Percentiles rank a stretch among this genome's conserved stretches.
Conservation (phyloP, 1,140 invertebrate genomes). For the Cotesia chilonis region DNA sequence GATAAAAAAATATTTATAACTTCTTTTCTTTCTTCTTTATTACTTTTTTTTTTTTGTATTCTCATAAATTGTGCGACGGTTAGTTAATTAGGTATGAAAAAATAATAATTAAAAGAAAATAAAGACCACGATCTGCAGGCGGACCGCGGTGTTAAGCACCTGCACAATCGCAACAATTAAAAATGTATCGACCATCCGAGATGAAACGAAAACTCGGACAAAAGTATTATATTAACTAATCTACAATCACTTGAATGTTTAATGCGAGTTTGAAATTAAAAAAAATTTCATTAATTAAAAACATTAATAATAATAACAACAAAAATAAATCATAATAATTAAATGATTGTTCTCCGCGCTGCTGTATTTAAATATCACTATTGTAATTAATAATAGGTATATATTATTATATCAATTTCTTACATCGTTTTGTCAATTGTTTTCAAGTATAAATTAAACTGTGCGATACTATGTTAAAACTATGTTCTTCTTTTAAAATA, state of each 20-base stretch:
- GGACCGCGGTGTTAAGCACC: constrained; percentile 36
- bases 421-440: too few relatives aligned
- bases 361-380: constrained; percentile 31
- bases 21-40: constrained; percentile 7
- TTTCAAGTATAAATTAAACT: constrained; percentile 7
- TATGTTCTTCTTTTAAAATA: constrained; percentile 4
- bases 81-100: constrained; percentile 24
- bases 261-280: not conserved
- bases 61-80: constrained; percentile 18
- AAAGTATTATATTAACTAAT: constrained; percentile 24
- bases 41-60: not conserved
- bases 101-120: constrained; percentile 11
- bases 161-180: constrained; percentile 33
- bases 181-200: constrained; percentile 27
- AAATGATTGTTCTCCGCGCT: constrained; percentile 29
- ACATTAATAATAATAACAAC: too few relatives aligned
- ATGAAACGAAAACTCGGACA: constrained; percentile 14
- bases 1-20: not conserved
- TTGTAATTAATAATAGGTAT: constrained; percentile 1
- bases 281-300: not conserved
- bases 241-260: not conserved
- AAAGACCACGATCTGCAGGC: constrained; percentile 38
- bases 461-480: not conserved
- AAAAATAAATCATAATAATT: constrained; percentile 11
- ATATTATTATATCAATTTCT: constrained; percentile 9